A percentile compares a stretch with the other conserved stretches of the same genome.
Evolutionary conservation across 2,113 vertebrate species (phyloP).

Genomic region (Carlito syrichta): DNA sequence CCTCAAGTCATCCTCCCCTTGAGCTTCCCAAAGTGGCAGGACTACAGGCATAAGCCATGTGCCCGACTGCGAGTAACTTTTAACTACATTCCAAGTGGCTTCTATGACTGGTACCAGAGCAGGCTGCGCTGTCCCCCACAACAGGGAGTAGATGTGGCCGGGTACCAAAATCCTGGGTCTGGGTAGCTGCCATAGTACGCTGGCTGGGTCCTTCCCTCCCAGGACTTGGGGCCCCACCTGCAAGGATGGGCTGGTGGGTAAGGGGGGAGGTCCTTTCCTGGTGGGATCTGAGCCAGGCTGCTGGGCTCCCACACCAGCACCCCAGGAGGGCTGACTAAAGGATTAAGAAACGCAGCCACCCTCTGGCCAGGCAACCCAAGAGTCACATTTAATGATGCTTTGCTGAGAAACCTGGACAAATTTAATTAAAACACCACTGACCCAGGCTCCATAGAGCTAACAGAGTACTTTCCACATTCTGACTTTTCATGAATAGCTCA

Average conservation of each 20-base stretch:
- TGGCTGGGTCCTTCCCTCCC: neutral
- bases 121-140: no score
- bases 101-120: neutral
- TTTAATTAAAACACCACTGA: conserved; percentile 85
- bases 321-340: conserved; percentile 73
- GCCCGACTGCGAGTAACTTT: no score
- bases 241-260: neutral
- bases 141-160: neutral
- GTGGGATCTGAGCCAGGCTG: neutral
- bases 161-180: neutral
- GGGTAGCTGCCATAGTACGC: neutral
- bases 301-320: conserved; percentile 79
- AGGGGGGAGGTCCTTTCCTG: neutral
- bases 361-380: conserved; percentile 68
- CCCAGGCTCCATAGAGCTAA: conserved; percentile 78
- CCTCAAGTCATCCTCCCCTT: no score
- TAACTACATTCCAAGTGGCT: no score
- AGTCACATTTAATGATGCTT: conserved; percentile 83
- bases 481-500: conserved; percentile 83
- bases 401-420: conserved; percentile 79
- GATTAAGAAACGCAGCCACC: conserved; percentile 82
- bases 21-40: no score
- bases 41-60: no score
- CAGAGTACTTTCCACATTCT: conserved; percentile 76
- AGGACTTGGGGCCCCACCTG: neutral